Percentiles rank a stretch among this genome's conserved stretches.
Evolutionary conservation across 2,113 vertebrate species (phyloP).

Genomic region (Antigone vipio): DNA sequence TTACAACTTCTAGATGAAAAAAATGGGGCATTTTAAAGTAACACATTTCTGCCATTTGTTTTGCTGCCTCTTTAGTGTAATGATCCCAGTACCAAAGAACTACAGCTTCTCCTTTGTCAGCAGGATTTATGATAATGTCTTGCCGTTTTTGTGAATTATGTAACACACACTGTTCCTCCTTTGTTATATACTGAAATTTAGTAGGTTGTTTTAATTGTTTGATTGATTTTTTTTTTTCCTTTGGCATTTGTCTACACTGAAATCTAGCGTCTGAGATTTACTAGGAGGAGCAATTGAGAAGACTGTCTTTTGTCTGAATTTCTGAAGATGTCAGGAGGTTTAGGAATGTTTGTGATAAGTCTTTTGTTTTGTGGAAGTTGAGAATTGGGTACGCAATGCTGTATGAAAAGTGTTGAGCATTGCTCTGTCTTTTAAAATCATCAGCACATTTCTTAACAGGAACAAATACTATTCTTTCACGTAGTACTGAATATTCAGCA

Average conservation of each 20-base stretch:
- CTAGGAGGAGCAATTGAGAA: background rate
- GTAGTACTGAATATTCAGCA: background rate
- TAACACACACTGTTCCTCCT: constrained; percentile 62
- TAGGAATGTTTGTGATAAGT: constrained; percentile 36
- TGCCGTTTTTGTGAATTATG: constrained; percentile 76
- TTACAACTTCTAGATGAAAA: background rate
- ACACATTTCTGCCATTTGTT: constrained; percentile 38
- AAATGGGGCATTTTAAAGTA: background rate
- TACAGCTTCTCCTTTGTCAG: constrained; percentile 60
- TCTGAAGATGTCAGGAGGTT: constrained; percentile 41
- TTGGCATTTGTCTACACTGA: constrained; percentile 64
- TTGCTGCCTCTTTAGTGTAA: constrained; percentile 52
- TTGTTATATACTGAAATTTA: constrained; percentile 72
- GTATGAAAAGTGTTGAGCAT: background rate
- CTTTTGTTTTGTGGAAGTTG: constrained; percentile 28
- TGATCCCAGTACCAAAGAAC: constrained; percentile 42
- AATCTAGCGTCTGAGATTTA: constrained; percentile 50
- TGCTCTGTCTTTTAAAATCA: background rate
- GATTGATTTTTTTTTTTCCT: constrained; percentile 72
- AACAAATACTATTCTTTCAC: background rate
- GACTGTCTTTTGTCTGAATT: constrained; percentile 34
- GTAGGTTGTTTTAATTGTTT: constrained; percentile 74
- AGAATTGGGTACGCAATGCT: background rate
- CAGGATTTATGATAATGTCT: constrained; percentile 71
- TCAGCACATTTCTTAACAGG: constrained; percentile 15